Base-by-base conservation (phyloP, 2,113 vertebrate genomes). In the Catharus bicknelli region DNA sequence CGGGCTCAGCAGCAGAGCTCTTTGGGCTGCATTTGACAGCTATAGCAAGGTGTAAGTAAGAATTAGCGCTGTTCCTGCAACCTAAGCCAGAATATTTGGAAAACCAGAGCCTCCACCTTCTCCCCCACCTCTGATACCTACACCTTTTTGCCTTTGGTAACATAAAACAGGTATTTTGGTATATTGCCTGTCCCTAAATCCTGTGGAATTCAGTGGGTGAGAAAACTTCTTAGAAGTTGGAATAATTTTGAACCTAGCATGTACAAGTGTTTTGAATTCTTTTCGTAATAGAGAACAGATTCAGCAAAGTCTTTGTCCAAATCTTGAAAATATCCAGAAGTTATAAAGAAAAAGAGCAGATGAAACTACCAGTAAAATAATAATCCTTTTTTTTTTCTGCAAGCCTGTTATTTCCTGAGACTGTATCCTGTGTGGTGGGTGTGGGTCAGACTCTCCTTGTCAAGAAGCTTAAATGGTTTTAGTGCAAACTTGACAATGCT, bases 41-140 rank as follows among this genome's bases (percentile, higher is more conserved):
- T 69, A 5, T 6, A 83, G 63, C 40, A 77, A 74, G 40, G 19
- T 62, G 1, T 64, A 77, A 74, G n/a, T 59, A 62, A 94, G 48
- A 97, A 93, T 95, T 57, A 94, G 55, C 38, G 57, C 34, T 83
- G 13, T 61, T 78, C 32, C 73, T 94, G 67, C 45, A 88, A 19
- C 16, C n/a, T 53, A 10, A 54, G 50, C 11, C 86, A 95, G 61
- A 93, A 88, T 89, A 77, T 43, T 32, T 90, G 67, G 13, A 78
- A 85, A 88, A 93, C 8, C 9, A 69, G 83, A 83, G 14, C 57
- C 32, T 74, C 10, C 16, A 32, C 48, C 23, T 76, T 86, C 51
- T 90, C 11, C 16, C 9, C 5, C 7, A 11, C 4, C 40, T 16
- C 6, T 30, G 10, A 16, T 75, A 54, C 16, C 16, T 15, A 22